Percentiles rank a stretch among this genome's conserved stretches.
Conservation (phyloP, 2,888 invertebrate species). For the Tetramorium bicarinatum region DNA sequence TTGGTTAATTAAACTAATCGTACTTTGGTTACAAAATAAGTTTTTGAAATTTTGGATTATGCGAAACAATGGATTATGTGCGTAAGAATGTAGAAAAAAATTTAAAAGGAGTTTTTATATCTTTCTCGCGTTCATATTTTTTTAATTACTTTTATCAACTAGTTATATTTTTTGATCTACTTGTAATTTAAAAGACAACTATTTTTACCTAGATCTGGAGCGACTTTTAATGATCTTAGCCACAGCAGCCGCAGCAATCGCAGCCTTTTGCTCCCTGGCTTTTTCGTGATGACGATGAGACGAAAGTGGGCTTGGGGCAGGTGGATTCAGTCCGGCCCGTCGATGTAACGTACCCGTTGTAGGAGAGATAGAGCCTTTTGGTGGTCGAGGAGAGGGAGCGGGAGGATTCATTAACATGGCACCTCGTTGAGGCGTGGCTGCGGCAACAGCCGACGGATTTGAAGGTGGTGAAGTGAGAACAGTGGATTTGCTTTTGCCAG, state of each 20-base stretch:
- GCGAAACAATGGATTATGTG: background rate
- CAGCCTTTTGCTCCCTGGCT: constrained; percentile 82
- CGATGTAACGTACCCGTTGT: constrained; percentile 84
- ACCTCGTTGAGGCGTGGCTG: constrained; percentile 90
- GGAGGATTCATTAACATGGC: constrained; percentile 92
- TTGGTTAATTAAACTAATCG: background rate
- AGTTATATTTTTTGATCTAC: background rate
- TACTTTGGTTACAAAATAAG: constrained; percentile 1
- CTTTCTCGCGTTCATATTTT: background rate
- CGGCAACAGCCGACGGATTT: constrained; percentile 80
- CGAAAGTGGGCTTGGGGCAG: constrained; percentile 83
- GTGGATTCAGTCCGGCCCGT: constrained; percentile 84
- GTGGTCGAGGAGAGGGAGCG: constrained; percentile 89
- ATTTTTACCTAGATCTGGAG: constrained; percentile 83
- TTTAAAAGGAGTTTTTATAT: background rate
- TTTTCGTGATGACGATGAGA: constrained; percentile 83
- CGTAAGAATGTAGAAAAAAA: background rate
- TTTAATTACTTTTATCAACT: too few relatives aligned
- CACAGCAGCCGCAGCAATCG: constrained; percentile 84
- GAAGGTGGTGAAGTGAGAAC: constrained; percentile 81
- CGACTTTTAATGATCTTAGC: constrained; percentile 85
- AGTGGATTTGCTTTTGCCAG: constrained; percentile 82
- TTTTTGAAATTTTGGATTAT: background rate
- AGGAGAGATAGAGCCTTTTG: constrained; percentile 85
- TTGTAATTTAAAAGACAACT: constrained; percentile 11